phyloP scores from a whole-genome alignment of 2,113 vertebrate genomes.

The Nannobrachium achirus region DNA sequence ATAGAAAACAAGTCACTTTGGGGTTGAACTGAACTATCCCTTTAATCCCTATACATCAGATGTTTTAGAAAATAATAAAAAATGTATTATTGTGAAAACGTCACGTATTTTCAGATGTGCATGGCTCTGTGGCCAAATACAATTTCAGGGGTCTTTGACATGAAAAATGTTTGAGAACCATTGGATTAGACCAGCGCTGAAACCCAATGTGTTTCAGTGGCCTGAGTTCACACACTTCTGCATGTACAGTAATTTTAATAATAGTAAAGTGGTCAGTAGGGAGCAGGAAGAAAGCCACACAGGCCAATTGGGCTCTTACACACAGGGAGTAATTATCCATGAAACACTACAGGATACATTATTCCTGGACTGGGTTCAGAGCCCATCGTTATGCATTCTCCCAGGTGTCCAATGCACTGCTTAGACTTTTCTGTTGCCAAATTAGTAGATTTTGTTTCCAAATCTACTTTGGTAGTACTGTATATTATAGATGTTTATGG shows the following conservation, averaged over 20 bases:
- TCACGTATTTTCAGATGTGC: too few species aligned
- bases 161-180: too few species aligned
- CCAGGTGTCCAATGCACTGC: constrained; percentile 37
- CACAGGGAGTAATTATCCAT: constrained; percentile 63
- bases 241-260: constrained; percentile 1
- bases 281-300: constrained; percentile 1
- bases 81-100: too few species aligned
- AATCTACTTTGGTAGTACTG: background rate
- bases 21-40: too few species aligned
- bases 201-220: too few species aligned
- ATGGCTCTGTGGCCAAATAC: too few species aligned
- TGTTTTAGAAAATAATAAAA: too few species aligned
- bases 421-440: constrained; percentile 32
- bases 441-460: constrained; percentile 37
- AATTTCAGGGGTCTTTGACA: too few species aligned
- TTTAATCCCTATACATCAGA: too few species aligned
- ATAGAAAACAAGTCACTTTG: too few species aligned
- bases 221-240: constrained; percentile 15
- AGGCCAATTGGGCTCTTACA: constrained; percentile 36
- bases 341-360: constrained; percentile 46
- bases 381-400: constrained; percentile 35
- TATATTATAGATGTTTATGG: background rate
- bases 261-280: constrained; percentile 16
- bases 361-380: constrained; percentile 59
- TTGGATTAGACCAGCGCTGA: too few species aligned